Evolutionary conservation across 2,113 vertebrate genomes (phyloP).

Genomic region (Smithornis capensis): DNA sequence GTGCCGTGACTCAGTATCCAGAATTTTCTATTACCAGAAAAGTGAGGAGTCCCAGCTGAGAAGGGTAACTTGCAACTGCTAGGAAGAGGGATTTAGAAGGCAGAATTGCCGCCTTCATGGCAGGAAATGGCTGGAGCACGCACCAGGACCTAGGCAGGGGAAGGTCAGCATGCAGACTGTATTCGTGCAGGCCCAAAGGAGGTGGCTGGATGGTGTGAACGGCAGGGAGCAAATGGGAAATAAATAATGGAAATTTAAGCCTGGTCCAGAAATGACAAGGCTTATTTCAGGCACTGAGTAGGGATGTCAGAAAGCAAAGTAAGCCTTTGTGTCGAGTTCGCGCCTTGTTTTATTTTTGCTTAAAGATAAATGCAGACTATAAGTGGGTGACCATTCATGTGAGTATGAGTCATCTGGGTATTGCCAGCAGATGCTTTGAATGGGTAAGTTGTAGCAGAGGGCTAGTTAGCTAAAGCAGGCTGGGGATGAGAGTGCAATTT

Average conservation of each 20-base stretch:
- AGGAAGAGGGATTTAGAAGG: not conserved
- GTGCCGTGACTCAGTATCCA: slow-evolving; percentile 2
- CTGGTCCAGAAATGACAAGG: not conserved
- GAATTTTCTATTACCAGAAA: not conserved
- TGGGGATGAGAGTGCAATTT: not conserved
- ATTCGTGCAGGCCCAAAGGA: not conserved
- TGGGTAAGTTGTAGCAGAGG: not conserved
- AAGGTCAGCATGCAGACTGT: not conserved
- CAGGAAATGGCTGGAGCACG: slow-evolving; percentile 17
- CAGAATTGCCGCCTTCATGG: not conserved
- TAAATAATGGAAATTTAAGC: not conserved
- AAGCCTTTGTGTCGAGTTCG: not conserved
- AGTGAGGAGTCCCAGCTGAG: not conserved
- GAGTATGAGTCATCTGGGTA: not conserved
- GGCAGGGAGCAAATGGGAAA: not conserved
- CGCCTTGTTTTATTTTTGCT: not conserved
- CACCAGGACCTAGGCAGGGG: not conserved
- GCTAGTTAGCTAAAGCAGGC: not conserved
- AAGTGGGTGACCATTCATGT: not conserved
- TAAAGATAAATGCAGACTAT: not conserved
- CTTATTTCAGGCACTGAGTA: not conserved
- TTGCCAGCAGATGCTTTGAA: not conserved
- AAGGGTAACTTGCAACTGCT: not conserved
- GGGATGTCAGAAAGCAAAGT: not conserved
- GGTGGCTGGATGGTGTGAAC: not conserved